These are phyloP conservation scores for Apamea monoglypha DNA, from an alignment of 2,888 invertebrate species.

Conservation along the genomic window DNA sequence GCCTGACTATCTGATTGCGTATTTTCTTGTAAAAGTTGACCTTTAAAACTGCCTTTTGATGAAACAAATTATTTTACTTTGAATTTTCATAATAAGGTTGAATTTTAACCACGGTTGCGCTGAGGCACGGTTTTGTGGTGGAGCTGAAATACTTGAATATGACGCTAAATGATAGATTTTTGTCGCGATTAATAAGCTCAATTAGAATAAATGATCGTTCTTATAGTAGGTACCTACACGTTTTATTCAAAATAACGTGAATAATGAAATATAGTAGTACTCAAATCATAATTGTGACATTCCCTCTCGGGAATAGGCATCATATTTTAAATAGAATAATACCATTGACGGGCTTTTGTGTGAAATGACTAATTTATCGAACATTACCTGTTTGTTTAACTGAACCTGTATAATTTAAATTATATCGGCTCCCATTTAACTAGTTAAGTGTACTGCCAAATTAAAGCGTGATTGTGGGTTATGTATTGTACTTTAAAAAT, in stretches of 20 bases:
- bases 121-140: no score
- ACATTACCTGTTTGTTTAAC: background rate
- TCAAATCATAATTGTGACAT: constrained; percentile 6
- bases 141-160: background rate
- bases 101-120: background rate
- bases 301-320: background rate
- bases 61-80: background rate
- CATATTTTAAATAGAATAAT: constrained; percentile 6
- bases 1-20: background rate
- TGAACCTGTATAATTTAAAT: background rate
- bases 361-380: constrained; percentile 7
- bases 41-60: background rate
- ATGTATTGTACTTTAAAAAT: background rate
- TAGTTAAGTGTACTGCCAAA: background rate
- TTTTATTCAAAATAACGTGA: background rate
- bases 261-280: background rate
- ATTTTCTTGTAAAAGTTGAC: background rate
- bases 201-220: background rate
- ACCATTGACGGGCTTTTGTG: background rate
- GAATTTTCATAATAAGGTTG: background rate
- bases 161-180: background rate
- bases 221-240: no score
- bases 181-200: background rate
- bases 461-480: background rate
- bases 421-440: background rate